phyloP scores from a whole-genome alignment of 2,797 vertebrate species.

The Smutsia temminckii region DNA sequence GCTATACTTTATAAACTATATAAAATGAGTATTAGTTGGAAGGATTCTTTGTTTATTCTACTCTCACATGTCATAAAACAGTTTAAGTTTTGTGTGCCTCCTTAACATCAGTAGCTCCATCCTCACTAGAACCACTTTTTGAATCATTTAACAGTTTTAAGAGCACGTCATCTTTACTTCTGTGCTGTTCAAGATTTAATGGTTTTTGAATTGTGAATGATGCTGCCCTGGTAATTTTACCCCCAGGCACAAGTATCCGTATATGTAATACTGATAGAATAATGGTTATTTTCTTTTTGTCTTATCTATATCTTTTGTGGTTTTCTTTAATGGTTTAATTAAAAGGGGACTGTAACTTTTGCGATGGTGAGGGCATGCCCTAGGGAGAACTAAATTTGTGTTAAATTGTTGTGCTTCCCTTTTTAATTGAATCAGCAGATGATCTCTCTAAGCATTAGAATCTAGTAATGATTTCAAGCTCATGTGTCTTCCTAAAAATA shows the following conservation, averaged over 20 bases:
- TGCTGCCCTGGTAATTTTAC: neutral
- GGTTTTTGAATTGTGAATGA: conserved; percentile 28
- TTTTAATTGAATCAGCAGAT: neutral
- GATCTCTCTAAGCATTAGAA: neutral
- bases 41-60: neutral
- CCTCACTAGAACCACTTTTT: neutral
- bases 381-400: neutral
- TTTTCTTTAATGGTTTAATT: neutral
- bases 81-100: neutral
- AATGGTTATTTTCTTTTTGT: neutral
- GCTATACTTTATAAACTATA: neutral
- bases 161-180: neutral
- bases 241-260: neutral
- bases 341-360: neutral
- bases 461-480: neutral
- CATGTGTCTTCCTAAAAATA: neutral
- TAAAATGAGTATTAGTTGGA: neutral
- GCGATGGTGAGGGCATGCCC: neutral
- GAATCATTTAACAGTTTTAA: neutral
- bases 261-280: neutral
- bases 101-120: conserved; percentile 29
- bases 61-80: neutral
- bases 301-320: neutral
- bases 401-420: conserved; percentile 28
- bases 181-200: neutral